Evolutionary conservation across 2,113 vertebrate species (phyloP).

Genomic region (Canis aureus): DNA sequence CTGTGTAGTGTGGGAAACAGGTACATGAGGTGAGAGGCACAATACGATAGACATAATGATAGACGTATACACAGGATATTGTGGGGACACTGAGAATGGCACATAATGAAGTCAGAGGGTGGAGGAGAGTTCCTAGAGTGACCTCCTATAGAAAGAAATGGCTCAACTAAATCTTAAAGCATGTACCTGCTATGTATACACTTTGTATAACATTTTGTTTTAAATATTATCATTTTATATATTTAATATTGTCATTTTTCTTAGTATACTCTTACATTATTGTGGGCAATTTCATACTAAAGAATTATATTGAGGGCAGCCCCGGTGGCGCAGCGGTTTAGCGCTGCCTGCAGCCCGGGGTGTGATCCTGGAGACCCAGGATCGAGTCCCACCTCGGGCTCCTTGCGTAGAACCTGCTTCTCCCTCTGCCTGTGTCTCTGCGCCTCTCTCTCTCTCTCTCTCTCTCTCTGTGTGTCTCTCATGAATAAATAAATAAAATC

Average conservation of each 20-base stretch:
- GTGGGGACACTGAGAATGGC: not conserved
- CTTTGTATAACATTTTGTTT: not conserved
- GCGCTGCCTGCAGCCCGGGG: too few relatives aligned
- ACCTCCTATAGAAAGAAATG: not conserved
- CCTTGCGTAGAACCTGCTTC: too few relatives aligned
- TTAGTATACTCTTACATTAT: not conserved
- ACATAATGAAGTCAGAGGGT: not conserved
- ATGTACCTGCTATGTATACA: rapidly evolving
- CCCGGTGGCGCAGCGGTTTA: too few relatives aligned
- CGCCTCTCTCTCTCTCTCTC: too few relatives aligned
- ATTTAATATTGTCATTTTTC: not conserved
- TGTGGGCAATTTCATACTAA: not conserved
- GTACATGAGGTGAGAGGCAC: not conserved
- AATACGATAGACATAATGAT: not conserved
- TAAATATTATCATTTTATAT: not conserved
- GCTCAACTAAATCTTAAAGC: not conserved
- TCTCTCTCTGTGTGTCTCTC: too few relatives aligned
- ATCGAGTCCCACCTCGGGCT: too few relatives aligned
- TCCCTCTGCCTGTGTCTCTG: too few relatives aligned
- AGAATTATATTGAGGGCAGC: not conserved
- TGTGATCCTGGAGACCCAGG: too few relatives aligned
- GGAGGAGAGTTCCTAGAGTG: not conserved
- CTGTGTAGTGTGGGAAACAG: not conserved
- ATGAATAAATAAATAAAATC: too few relatives aligned
- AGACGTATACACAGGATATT: too few relatives aligned